These are phyloP conservation scores for Ciconia nigra DNA, from an alignment of 2,797 vertebrate species.

Conservation along the genomic window DNA sequence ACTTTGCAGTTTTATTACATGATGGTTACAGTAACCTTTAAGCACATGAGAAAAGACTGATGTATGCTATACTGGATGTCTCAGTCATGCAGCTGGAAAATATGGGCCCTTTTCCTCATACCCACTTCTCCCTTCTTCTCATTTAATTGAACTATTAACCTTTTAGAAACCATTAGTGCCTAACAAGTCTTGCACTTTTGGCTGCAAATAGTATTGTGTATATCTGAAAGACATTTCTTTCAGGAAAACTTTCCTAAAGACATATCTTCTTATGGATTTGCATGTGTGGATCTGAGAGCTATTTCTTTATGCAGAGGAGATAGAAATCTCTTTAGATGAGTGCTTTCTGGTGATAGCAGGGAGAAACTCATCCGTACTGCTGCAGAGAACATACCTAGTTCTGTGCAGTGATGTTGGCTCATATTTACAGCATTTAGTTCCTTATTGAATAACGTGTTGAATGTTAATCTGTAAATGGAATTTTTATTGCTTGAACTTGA, in stretches of 20 bases:
- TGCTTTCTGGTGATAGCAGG: neutral
- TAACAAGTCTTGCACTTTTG: neutral
- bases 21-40: neutral
- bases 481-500: neutral
- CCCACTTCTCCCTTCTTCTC: neutral
- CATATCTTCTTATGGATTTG: neutral
- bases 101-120: neutral
- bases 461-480: neutral
- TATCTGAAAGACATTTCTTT: neutral
- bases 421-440: neutral
- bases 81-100: neutral
- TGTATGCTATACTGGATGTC: neutral
- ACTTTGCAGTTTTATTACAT: neutral
- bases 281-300: neutral
- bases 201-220: neutral
- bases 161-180: neutral
- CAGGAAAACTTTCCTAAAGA: neutral
- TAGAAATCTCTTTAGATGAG: neutral
- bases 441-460: neutral
- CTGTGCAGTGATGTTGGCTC: neutral
- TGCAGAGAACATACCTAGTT: neutral
- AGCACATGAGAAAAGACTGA: neutral
- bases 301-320: neutral
- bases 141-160: slow-evolving; percentile 23
- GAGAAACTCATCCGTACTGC: neutral